Evolutionary conservation across 1,140 invertebrate genomes (phyloP), one percentile per base, ranked within the genome.

Genomic region (Antheraea mylitta): DNA sequence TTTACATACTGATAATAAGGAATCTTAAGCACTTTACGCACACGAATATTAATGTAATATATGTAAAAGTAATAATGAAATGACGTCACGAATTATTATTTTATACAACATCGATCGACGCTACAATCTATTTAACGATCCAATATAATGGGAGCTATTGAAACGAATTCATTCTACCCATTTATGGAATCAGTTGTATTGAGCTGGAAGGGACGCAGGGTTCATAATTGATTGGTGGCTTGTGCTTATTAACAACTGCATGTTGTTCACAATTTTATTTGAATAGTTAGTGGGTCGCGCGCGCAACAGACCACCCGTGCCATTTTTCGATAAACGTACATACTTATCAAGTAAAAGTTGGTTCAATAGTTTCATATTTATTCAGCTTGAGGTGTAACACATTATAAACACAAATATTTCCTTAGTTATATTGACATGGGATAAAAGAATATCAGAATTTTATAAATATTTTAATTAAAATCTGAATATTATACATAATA

Each of bases 51-150:
- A 66, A 72, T 82, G 37, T 38, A 38, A 6, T 38, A 9, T 79
- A 75, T 73, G 70, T 70, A 68, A 77, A 74, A 63, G 67, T 68
- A 71, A 53, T 53, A 53, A 76, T 69, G 37, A 68, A 75, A 78
- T 90, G 83, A 89, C 86, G 82, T 86, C 81, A 86, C 73, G 66
- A 76, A 82, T 85, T 84, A 82, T 87, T 81, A 86, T 78, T 82
- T 82, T 75, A 75, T 80, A 74, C 74, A 69, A 66, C 65, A 75
- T 45, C 74, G 83, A 83, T 85, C 86, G 77, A 84, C 38, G 38
- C 7, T 42, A 42, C 45, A 53, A 53, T 53, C 0, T 53, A 53
- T 88, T 75, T 67, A 69, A 66, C 64, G 61, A 74, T 73, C 86
- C 82, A 86, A 65, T 71, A 64, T 79, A 76, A 68, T 63, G 69